Conservation (phyloP, 2,797 vertebrate genomes). For the Dendrocincla tyrannina region DNA sequence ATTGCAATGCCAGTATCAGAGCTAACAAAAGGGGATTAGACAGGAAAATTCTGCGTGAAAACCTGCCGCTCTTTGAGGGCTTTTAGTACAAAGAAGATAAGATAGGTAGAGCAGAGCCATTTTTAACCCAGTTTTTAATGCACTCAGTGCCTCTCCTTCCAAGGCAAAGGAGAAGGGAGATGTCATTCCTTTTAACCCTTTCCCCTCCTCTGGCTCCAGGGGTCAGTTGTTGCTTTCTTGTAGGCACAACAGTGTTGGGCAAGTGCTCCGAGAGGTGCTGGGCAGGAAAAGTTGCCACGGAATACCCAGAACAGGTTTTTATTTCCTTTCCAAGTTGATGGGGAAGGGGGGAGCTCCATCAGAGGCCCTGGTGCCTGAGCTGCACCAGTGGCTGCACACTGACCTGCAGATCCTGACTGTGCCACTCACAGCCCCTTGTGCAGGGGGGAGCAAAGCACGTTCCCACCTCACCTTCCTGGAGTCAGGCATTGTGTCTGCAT, state of each 20-base stretch:
- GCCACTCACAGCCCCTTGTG: neutral
- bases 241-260: fast-evolving
- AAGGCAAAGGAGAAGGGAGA: neutral
- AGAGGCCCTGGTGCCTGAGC: neutral
- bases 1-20: conserved; percentile 72
- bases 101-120: conserved; percentile 74
- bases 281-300: neutral
- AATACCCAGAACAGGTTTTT: neutral
- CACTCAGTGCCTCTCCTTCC: conserved; percentile 14
- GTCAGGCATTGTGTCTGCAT: fast-evolving
- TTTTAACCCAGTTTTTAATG: conserved; percentile 79
- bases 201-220: neutral
- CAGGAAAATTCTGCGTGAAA: conserved; percentile 72
- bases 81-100: conserved; percentile 79
- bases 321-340: neutral
- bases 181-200: conserved; percentile 12
- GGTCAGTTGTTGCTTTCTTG: neutral
- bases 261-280: fast-evolving
- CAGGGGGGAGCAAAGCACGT: fast-evolving
- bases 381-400: fast-evolving
- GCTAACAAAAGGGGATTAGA: conserved; percentile 80
- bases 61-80: conserved; percentile 71
- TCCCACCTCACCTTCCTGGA: fast-evolving
- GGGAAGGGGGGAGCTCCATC: neutral
- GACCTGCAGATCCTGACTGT: neutral